phyloP scores from a whole-genome alignment of 2,113 vertebrate species.

The Ameiurus melas region DNA sequence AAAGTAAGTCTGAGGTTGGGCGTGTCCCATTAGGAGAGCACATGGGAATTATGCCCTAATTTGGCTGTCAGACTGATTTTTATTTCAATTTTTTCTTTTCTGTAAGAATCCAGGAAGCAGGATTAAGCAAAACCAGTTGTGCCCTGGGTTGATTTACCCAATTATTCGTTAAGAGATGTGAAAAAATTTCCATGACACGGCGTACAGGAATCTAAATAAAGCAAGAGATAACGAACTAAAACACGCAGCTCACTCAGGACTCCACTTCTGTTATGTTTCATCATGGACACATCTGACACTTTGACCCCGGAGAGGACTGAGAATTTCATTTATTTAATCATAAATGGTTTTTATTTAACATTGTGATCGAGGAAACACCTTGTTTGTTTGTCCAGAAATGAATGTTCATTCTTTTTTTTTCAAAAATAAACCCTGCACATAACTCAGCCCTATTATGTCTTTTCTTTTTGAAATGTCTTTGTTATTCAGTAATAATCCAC shows the following conservation, averaged over 20 bases:
- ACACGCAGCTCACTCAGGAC: conserved; percentile 40
- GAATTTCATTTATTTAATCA: conserved; percentile 1
- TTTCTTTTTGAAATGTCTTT: conserved; percentile 1
- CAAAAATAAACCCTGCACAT: conserved; percentile 41
- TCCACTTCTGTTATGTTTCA: not conserved
- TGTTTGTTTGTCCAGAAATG: conserved; percentile 28
- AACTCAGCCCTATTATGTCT: not conserved
- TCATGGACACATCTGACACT: not conserved
- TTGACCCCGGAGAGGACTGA: not conserved
- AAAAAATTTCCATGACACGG: conserved; percentile 22
- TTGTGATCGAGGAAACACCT: not conserved
- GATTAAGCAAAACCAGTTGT: not conserved
- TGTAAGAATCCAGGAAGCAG: conserved; percentile 19
- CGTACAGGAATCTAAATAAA: conserved; percentile 23
- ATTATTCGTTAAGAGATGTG: not conserved
- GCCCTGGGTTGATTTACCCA: not conserved
- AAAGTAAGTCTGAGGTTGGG: not conserved
- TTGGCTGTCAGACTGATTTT: conserved; percentile 12
- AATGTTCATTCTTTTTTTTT: not conserved
- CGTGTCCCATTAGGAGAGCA: not conserved
- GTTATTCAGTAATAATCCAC: not conserved
- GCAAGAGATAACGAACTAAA: conserved; percentile 8
- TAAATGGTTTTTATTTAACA: conserved; percentile 24
- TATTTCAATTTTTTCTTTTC: conserved; percentile 18
- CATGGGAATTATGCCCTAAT: conserved; percentile 29